These are phyloP conservation scores for Enteromius treurensis DNA, from an alignment of 2,797 vertebrate species.

Conservation along the genomic window DNA sequence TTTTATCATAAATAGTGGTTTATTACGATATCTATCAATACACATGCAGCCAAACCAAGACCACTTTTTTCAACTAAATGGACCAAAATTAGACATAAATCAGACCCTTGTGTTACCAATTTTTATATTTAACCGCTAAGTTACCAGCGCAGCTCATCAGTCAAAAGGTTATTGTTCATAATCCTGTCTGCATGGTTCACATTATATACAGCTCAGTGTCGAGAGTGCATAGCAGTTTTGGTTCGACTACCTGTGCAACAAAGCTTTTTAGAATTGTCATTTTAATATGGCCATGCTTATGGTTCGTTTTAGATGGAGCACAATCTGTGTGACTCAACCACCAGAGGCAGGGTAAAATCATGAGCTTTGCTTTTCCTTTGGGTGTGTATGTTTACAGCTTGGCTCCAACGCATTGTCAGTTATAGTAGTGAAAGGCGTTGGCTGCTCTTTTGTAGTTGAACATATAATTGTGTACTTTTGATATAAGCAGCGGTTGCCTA, in stretches of 20 bases:
- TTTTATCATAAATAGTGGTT: not conserved
- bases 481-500: conserved; percentile 59
- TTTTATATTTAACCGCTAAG: not conserved
- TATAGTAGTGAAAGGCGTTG: conserved; percentile 60
- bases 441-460: conserved; percentile 55
- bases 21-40: not conserved
- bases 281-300: conserved; percentile 23
- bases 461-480: conserved; percentile 66
- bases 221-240: not conserved
- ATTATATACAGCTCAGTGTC: not conserved
- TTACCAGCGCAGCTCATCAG: not conserved
- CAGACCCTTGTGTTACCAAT: not conserved
- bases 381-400: conserved; percentile 55
- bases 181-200: not conserved
- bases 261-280: conserved; percentile 10
- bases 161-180: not conserved
- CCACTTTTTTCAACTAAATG: not conserved
- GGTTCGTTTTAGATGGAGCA: conserved; percentile 35
- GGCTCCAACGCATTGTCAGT: conserved; percentile 44
- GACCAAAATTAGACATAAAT: not conserved
- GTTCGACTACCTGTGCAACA: conserved; percentile 17
- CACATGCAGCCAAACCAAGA: not conserved
- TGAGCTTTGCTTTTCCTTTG: conserved; percentile 37
- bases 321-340: not conserved
- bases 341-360: conserved; percentile 30